phyloP scores from a whole-genome alignment of 30 jellyfish, hydroid and myxozoan species.

The Mastigias papua region DNA sequence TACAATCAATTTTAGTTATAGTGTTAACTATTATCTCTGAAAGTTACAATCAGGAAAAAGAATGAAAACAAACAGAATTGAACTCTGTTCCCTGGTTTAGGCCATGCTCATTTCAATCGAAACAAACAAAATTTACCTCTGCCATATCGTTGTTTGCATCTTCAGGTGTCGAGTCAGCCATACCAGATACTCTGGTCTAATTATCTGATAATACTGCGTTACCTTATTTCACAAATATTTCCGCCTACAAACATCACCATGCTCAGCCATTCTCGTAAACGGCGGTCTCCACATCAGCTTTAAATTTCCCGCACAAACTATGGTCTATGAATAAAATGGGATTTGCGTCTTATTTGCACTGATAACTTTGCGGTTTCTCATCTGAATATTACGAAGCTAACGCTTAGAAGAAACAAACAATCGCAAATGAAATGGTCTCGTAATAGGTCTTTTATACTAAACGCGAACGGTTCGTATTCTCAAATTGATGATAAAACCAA shows the following conservation, averaged over 20 bases:
- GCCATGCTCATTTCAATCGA: not conserved
- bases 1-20: too few relatives aligned
- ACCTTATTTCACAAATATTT: not conserved
- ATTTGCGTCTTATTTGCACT: not conserved
- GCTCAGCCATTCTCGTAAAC: not conserved
- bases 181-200: not conserved
- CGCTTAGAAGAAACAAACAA: not conserved
- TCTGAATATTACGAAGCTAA: not conserved
- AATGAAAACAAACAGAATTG: not conserved
- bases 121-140: not conserved
- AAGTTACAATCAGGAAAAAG: not conserved
- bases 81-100: not conserved
- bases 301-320: constrained; percentile 7
- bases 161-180: not conserved
- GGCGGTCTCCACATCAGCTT: not conserved
- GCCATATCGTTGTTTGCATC: not conserved
- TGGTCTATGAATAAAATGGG: not conserved
- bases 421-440: not conserved
- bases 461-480: not conserved
- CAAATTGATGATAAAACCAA: not conserved
- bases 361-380: not conserved
- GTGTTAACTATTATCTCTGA: not conserved
- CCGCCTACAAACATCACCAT: not conserved
- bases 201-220: not conserved
- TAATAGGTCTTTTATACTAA: too few relatives aligned